Conservation (phyloP, 92 coral and sea anemone genomes). For the Diadumene lineata region DNA sequence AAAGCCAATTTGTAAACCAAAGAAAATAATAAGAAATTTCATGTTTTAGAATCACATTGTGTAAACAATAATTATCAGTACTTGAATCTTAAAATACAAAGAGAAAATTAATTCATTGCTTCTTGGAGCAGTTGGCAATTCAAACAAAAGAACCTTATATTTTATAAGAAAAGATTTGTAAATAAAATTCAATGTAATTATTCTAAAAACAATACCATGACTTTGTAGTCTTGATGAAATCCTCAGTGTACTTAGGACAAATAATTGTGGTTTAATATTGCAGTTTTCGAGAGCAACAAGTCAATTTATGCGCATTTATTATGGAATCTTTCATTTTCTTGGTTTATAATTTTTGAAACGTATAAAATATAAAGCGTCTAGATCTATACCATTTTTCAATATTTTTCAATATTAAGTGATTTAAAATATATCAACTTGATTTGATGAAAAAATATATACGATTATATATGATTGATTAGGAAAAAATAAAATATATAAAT, state of each 20-base stretch:
- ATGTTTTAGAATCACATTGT: background rate
- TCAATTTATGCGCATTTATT: background rate
- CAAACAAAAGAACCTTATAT: background rate
- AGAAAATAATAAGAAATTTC: background rate
- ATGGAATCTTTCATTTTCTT: background rate
- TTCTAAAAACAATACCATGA: background rate
- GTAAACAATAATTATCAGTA: background rate
- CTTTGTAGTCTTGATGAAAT: background rate
- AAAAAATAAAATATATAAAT: no score
- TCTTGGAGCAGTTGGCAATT: background rate
- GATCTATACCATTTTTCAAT: no score
- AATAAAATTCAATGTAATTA: background rate
- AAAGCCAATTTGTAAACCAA: background rate
- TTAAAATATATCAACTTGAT: no score
- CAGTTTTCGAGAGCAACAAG: constrained; percentile 10
- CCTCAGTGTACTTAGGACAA: background rate
- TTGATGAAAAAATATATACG: no score
- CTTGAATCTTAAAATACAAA: background rate
- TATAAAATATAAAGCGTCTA: no score
- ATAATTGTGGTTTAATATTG: constrained; percentile 3
- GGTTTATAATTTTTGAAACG: background rate
- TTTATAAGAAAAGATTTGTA: background rate
- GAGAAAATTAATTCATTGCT: background rate
- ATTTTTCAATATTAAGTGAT: no score
- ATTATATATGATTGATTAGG: no score